Conservation (phyloP, 2,888 invertebrate genomes). For the Cecidostiba fungosa region DNA sequence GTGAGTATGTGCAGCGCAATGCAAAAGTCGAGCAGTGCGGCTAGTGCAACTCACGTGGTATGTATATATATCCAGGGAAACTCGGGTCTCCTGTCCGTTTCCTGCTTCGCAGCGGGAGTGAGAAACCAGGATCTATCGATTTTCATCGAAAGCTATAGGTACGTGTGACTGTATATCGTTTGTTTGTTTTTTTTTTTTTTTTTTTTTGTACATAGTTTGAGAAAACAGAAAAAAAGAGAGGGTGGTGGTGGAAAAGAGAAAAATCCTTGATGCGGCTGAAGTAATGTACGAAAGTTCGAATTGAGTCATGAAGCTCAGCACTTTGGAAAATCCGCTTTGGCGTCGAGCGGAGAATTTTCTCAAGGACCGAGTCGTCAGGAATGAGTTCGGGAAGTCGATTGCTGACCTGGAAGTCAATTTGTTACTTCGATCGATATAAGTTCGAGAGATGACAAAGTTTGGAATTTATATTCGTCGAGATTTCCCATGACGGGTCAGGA, state of each 20-base stretch:
- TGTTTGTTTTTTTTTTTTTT: background rate
- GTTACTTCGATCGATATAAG: background rate
- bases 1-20: slow-evolving; percentile 46
- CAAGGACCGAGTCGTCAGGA: background rate
- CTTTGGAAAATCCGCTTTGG: slow-evolving; percentile 41
- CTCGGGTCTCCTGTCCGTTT: slow-evolving; percentile 36
- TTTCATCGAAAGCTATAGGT: background rate
- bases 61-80: slow-evolving; percentile 28
- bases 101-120: slow-evolving; percentile 22
- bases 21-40: slow-evolving; percentile 36
- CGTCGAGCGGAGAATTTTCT: slow-evolving; percentile 8
- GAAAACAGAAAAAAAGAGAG: background rate
- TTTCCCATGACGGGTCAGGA: background rate
- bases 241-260: background rate
- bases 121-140: background rate
- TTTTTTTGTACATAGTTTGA: background rate
- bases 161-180: background rate
- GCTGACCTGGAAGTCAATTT: background rate
- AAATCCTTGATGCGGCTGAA: background rate
- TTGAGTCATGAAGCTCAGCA: background rate
- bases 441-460: background rate
- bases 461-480: background rate
- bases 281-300: background rate
- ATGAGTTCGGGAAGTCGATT: background rate
- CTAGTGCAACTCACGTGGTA: background rate